Evolutionary conservation across 64 coral and sea anemone species (phyloP), one percentile per base, ranked within the genome.

Genomic region (Pocillopora damicornis): DNA sequence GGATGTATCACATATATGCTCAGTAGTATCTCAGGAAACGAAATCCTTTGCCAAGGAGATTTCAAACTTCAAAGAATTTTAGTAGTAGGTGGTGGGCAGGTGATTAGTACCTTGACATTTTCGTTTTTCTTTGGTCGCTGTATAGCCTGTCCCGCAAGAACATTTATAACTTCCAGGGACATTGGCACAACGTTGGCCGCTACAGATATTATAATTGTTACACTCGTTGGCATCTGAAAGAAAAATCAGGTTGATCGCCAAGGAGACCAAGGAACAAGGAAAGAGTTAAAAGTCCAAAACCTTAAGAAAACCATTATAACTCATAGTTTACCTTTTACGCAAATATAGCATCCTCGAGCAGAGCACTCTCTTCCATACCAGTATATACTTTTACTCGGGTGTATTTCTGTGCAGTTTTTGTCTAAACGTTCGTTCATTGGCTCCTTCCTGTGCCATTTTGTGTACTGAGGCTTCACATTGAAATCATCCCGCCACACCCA

Each of bases 381-480:
- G 63, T 71, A 85, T 25, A 85, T 72, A 23, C 81, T 85, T 35
- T 85, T 85, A 85, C 3, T 42, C 9, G 81, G 64, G 5, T 85
- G 81, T 25, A 85, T 85, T 71, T 68, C 36, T 11, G 81, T 72
- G 64, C 81, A 85, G 15, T 72, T 85, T 58, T 72, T 85, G 23
- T 85, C 37, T 1, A 72, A 12, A n/a, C 64, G 65, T 20, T 85
- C 65, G 65, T 85, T 73, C 81, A 85, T 85, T 58, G 65, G 37
- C 58, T 85, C 81, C 25, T 85, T 85, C 13, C 81, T 23, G 45
- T 85, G 65, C 81, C 81, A 85, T 85, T 85, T 85, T 42, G 81
- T 85, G 81, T 72, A 85, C 20, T 57, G 57, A 22, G 37, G 38
- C n/a, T 58, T 36, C 17, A 18, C 22, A 0, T 72, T 20, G 1